Percentiles rank a stretch among this genome's conserved stretches.
These are phyloP conservation scores for Epicauta chinensis DNA, from an alignment of 1,140 invertebrate genomes.

Conservation along the genomic window DNA sequence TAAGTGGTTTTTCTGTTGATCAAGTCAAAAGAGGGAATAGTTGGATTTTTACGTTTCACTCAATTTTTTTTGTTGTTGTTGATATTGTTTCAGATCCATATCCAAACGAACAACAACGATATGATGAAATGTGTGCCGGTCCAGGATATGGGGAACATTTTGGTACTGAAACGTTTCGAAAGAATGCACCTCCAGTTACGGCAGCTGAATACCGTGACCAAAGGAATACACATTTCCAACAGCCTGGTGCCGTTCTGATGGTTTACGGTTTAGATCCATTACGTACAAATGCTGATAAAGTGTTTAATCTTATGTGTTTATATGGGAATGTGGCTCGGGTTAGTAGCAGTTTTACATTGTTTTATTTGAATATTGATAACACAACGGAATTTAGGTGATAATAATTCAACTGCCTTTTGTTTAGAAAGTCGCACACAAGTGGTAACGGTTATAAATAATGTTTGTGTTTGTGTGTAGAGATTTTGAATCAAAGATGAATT, in stretches of 20 bases:
- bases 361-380: no score
- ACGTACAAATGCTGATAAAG: conserved; percentile 89
- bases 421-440: no score
- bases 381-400: no score
- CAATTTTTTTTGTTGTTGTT: neutral
- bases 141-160: conserved; percentile 41
- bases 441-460: no score
- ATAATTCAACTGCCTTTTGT: no score
- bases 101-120: conserved; percentile 36
- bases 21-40: no score
- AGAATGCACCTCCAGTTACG: conserved; percentile 28
- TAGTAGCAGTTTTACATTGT: conserved; percentile 44
- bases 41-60: no score
- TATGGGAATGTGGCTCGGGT: conserved; percentile 98
- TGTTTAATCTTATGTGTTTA: conserved; percentile 98
- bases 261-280: conserved; percentile 92
- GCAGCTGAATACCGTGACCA: conserved; percentile 30
- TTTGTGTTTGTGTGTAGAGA: no score
- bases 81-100: conserved; percentile 39
- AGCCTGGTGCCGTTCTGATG: conserved; percentile 91
- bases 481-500: no score
- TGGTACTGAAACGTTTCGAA: conserved; percentile 35
- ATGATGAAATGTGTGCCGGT: conserved; percentile 37
- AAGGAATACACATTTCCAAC: conserved; percentile 43
- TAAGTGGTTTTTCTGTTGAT: no score